Evolutionary conservation across 1,140 invertebrate species (phyloP), one percentile per base, ranked within the genome.

Genomic region (Steinernema khuongi): DNA sequence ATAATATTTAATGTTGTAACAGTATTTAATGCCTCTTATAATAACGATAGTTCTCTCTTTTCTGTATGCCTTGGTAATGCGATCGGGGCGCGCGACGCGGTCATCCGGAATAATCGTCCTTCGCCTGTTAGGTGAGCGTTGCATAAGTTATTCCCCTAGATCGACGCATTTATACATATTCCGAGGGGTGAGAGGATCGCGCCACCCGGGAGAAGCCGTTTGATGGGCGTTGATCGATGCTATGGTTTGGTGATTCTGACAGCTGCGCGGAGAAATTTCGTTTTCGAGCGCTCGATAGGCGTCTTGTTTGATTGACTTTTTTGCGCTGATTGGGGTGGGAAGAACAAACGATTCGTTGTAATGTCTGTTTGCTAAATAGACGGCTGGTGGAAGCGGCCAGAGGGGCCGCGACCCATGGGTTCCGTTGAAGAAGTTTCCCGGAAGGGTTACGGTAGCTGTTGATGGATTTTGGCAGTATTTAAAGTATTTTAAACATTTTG

Each of bases 51-150:
- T n/a, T n/a, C n/a, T n/a, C n/a, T n/a, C 11, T 22, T 17, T 22
- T 60, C 50, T 60, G 50, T 60, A 60, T 60, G 50, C 26, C 26
- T 60, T 60, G 50, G 50, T 60, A 60, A 60, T 60, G 50, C 11
- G 22, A 17, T 26, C 11, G 50, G 50, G 50, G 50, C 22, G 50
- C 50, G 11, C 11, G 14, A 22, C 7, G 50, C 50, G 19, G 14
- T 26, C 50, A 60, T 60, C 50, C 26, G 50, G 50, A 60, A 60
- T 60, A 60, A 60, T 60, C 50, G 50, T 60, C 50, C 50, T 60
- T 60, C 19, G 11, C 50, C 14, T 22, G 19, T 60, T 7, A 60
- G 14, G 26, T 7, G 50, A 14, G 50, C 26, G 50, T 60, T 7
- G 50, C 7, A 7, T 41, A 7, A 41, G 36, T 41, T 41, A 41